Evolutionary conservation across 2,888 invertebrate genomes (phyloP).

Genomic region (Drosophila demipolita): DNA sequence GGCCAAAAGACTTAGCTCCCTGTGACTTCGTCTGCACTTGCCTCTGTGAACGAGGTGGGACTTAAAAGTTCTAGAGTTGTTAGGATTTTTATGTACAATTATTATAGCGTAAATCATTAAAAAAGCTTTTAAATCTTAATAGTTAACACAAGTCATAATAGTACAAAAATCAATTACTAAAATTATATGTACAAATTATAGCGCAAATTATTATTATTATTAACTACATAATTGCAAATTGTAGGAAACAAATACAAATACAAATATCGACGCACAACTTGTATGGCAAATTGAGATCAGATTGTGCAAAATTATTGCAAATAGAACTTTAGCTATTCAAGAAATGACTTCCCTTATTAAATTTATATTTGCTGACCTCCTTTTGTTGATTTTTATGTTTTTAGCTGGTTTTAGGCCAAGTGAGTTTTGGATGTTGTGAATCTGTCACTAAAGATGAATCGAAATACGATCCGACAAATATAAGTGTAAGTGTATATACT

Average conservation of each 20-base stretch:
- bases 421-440: neutral
- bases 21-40: conserved; percentile 17
- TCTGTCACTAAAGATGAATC: neutral
- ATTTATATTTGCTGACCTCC: neutral
- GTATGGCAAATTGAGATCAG: neutral
- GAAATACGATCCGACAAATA: neutral
- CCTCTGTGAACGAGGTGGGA: conserved; percentile 26
- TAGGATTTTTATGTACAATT: neutral
- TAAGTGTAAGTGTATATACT: neutral
- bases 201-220: neutral
- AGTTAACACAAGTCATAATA: too few species aligned
- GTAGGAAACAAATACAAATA: neutral
- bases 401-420: neutral
- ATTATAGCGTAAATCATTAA: neutral
- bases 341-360: neutral
- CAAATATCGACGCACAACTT: neutral
- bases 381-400: neutral
- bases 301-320: neutral
- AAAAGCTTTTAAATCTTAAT: neutral
- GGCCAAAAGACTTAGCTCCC: conserved; percentile 74
- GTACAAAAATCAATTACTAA: too few species aligned
- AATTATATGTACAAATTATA: too few species aligned
- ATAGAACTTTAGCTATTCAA: neutral
- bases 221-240: neutral
- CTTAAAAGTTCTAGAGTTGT: neutral